Base-by-base conservation (phyloP, 2,888 invertebrate genomes). In the Alsophila aescularia region DNA sequence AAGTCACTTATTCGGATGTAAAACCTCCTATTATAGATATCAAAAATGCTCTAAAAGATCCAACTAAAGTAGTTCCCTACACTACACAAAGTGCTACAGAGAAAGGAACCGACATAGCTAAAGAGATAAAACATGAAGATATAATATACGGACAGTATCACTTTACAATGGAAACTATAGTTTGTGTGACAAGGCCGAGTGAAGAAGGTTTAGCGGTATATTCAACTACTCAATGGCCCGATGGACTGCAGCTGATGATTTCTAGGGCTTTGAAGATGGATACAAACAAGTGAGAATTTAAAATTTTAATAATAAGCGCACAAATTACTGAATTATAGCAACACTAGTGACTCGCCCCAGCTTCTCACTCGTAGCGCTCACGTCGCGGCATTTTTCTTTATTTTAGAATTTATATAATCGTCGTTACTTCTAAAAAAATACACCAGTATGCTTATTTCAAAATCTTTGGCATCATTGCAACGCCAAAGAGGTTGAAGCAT, bases 171-270 rank as follows among this genome's bases (percentile, higher is more conserved):
- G 96, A 96, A 74, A 93, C 94, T 0, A 93, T 95, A 57, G 89
- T 89, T 0, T 94, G 94, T 69, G 89, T 94, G 0, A 93, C 93
- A 18, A 77, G 92, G 18, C 96, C 96, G 0, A 89, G 86, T 0
- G 96, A 96, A 73, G 95, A 95, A 73, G 95, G 94, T 0, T 79
- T 96, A 64, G 93, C 0, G n/a, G n/a, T n/a, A n/a, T n/a, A n/a
- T n/a, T n/a, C n/a, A n/a, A n/a, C n/a, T n/a, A n/a, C n/a, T n/a
- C 95, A 96, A 67, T 93, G 92, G 87, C 89, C 94, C 65, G 94
- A 95, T 66, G 70, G 86, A 0, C 73, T 82, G 0, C 95, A 95
- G 69, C 65, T 79, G 9, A 87, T 92, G 2, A 84, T 94, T 14
- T 85, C 94, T 0, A 66, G 78, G 9, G 86, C 87, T 14, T 81